A percentile compares a stretch with the other conserved stretches of the same genome.
Conservation (phyloP, 2,888 invertebrate species). For the Drosophila flavopinicola region DNA sequence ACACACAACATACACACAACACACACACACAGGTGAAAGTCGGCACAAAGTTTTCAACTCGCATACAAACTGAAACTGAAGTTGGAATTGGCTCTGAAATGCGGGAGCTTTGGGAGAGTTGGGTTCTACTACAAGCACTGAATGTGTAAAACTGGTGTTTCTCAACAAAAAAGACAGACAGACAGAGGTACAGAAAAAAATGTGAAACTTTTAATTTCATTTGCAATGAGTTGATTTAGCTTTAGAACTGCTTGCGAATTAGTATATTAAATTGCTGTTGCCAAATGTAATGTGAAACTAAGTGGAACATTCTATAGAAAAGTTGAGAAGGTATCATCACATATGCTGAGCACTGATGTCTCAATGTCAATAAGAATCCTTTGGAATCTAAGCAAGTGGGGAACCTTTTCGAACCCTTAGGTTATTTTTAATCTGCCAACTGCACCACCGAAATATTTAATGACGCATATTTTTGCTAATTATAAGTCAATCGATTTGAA, state of each 20-base stretch:
- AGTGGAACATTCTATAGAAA: slow-evolving; percentile 4
- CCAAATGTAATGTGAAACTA: slow-evolving; percentile 16
- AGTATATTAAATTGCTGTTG: slow-evolving; percentile 32
- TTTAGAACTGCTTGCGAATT: slow-evolving; percentile 29
- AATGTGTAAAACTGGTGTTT: slow-evolving; percentile 28
- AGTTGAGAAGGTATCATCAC: too few species aligned
- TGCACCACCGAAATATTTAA: too few species aligned
- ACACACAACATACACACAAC: too few species aligned
- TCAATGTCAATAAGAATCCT: too few species aligned
- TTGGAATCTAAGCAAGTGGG: too few species aligned
- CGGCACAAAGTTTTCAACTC: slow-evolving; percentile 60
- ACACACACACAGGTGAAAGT: slow-evolving; percentile 39
- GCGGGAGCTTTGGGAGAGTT: background rate
- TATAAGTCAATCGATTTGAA: too few species aligned
- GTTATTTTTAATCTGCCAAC: too few species aligned
- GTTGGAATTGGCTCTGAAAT: slow-evolving; percentile 59
- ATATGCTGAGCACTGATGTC: too few species aligned
- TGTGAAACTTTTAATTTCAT: slow-evolving; percentile 69
- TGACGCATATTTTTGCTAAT: too few species aligned
- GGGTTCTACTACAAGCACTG: background rate
- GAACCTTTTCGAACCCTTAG: too few species aligned
- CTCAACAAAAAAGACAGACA: slow-evolving; percentile 11
- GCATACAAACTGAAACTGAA: slow-evolving; percentile 55
- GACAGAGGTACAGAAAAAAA: slow-evolving; percentile 14
- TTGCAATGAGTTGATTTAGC: slow-evolving; percentile 60